Evolutionary conservation across 2,797 vertebrate species (phyloP), one percentile per base, ranked within the genome.

Genomic region (Gallinago stenura): DNA sequence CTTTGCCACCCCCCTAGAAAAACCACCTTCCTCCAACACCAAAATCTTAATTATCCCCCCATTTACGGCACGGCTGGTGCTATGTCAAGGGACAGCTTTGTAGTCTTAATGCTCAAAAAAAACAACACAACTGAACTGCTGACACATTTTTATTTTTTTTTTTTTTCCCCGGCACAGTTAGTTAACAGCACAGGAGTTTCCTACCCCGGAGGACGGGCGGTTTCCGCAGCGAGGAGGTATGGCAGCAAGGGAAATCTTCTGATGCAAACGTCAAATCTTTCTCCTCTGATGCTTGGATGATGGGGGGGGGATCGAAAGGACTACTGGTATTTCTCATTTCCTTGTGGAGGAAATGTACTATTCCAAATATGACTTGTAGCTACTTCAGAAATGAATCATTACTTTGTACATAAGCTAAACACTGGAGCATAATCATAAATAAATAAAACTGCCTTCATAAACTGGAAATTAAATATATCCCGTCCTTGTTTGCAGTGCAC

Each of bases 401-500:
- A 66, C 77, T 90, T 94, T 91, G 93, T 91, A 58, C n/a, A 60
- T 82, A 90, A 96, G 68, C 91, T 96, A 89, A 96, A 96, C 91
- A 90, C 43, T 90, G 90, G 75, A 95, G 81, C 77, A 83, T 89
- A 89, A 95, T 93, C 88, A 92, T 96, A 96, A 96, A 97, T 96
- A 96, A 96, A 94, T 94, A 96, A 93, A 94, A 53, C 70, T 53
- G 78, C 24, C 71, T 95, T 88, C 88, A 73, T 87, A 95, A 95
- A 94, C 94, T 95, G 96, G 90, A 95, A 95, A 96, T 95, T 80
- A 87, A 96, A 94, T 78, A 41, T 82, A 96, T 93, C 88, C 96
- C 56, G 1, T 88, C 70, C 93, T 79, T 84, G 78, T 94, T 94
- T 66, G 51, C 4, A 28, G 57, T 8, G 41, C 53, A 22, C 56